Evolutionary conservation across 2,888 invertebrate species (phyloP), one percentile per base, ranked within the genome.

Genomic region (Anthrax anthrax): DNA sequence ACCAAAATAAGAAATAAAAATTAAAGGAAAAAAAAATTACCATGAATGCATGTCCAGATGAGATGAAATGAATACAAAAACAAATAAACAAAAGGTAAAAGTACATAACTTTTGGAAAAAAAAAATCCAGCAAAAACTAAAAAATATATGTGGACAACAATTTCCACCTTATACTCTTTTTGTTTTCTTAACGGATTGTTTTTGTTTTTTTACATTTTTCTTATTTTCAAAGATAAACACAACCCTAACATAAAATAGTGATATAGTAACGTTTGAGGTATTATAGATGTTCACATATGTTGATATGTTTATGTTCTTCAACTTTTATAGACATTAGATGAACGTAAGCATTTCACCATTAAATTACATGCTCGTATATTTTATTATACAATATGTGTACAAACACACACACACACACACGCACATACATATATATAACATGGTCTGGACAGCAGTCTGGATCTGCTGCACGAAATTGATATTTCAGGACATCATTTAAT

Each of bases 401-500:
- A 27, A 8, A 27, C 5, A 2, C 23, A 27, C 9, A 9, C 23
- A 32, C 12, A 6, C 3, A 29, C 29, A 29, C 10, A 29, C 16
- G 2, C 4, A 36, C 16, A 36, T 34, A 34, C 13, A 12, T 34
- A 34, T 34, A 34, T 34, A 4, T 34, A 14, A 9, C 3, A 9
- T 34, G 8, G n/a, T n/a, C n/a, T n/a, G n/a, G n/a, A n/a, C n/a
- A n/a, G 14, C 16, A 29, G 17, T 9, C 18, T 19, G 23, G 14
- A 40, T 18, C 19, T n/a, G 32, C 10, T 32, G 17, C 14, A 39
- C 19, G 17, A 45, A 45, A 45, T 45, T 45, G 45, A 45, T 45
- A 45, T 45, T 45, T 45, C 45, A 45, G 34, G 36, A 40, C 45
- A 40, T 45, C 40, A 18, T 45, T 45, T 45, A 39, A 39, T 18